A percentile compares a stretch with the other conserved stretches of the same genome.
Evolutionary conservation across 2,888 invertebrate species (phyloP).

Genomic region (Andrena hattorfiana): DNA sequence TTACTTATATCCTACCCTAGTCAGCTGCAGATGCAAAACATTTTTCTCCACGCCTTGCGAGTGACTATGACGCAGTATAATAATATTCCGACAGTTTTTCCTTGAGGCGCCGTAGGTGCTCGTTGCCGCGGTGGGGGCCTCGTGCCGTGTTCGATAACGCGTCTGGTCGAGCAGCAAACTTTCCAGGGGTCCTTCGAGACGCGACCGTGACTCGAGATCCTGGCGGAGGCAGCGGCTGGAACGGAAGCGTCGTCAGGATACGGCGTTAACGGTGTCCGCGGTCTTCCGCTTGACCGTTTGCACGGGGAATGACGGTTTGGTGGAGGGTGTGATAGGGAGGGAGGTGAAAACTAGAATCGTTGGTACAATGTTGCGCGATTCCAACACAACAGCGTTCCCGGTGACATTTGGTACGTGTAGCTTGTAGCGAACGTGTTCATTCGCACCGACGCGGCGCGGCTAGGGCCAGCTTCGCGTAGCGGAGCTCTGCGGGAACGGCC

Average conservation of each 20-base stretch:
- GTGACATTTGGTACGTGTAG: conserved; percentile 74
- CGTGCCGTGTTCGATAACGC: neutral
- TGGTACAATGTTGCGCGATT: conserved; percentile 69
- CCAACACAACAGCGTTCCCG: conserved; percentile 60
- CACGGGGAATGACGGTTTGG: neutral
- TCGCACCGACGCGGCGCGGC: conserved; percentile 67
- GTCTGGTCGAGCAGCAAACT: too few species aligned
- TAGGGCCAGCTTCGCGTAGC: conserved; percentile 41
- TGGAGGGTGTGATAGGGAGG: neutral
- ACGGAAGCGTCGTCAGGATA: conserved; percentile 55
- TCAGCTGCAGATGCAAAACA: conserved; percentile 74
- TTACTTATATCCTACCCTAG: conserved; percentile 71
- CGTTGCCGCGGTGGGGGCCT: conserved; percentile 1
- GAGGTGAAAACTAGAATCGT: conserved; percentile 48
- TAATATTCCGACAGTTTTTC: conserved; percentile 70
- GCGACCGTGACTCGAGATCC: neutral
- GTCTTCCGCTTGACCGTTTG: conserved; percentile 62
- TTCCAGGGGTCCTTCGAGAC: conserved; percentile 26
- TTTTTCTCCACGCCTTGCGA: conserved; percentile 70
- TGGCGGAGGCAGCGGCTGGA: conserved; percentile 12
- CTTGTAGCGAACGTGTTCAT: conserved; percentile 69
- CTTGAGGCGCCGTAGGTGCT: conserved; percentile 24
- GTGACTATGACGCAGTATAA: conserved; percentile 74
- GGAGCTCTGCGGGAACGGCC: conserved; percentile 17
- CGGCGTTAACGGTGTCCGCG: conserved; percentile 66